These are phyloP conservation scores for Chloropsis hardwickii DNA, from an alignment of 2,113 vertebrate genomes.

Conservation along the genomic window DNA sequence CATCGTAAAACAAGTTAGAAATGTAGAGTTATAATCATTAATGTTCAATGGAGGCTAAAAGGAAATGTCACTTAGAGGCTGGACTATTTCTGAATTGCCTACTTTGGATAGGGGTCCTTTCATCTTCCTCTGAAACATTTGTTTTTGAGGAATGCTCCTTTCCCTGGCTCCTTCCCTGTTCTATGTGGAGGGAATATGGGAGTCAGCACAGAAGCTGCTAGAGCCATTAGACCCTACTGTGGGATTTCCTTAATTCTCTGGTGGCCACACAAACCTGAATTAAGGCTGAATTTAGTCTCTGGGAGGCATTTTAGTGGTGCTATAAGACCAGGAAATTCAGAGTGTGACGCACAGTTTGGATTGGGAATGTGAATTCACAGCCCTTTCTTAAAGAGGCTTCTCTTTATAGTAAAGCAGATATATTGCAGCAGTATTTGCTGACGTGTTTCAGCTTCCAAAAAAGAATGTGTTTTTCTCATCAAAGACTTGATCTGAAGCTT, in stretches of 20 bases:
- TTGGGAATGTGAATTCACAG: not conserved
- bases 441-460: not conserved
- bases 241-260: not conserved
- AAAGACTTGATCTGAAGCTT: slow-evolving; percentile 5
- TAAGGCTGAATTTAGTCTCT: not conserved
- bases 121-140: not conserved
- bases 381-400: not conserved
- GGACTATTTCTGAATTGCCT: not conserved
- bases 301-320: not conserved
- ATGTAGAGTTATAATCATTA: not conserved
- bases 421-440: not conserved
- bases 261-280: not conserved
- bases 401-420: not conserved
- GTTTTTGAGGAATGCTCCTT: not conserved
- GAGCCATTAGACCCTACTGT: not conserved
- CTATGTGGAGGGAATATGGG: not conserved
- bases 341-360: not conserved
- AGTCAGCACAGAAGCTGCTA: not conserved
- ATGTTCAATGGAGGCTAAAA: not conserved
- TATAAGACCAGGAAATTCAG: not conserved
- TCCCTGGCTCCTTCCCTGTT: not conserved
- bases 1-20: slow-evolving; percentile 2
- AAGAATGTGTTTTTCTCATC: not conserved
- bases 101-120: not conserved
- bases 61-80: not conserved